Conservation (phyloP, 2,888 invertebrate species). For the Nasonia oneida region DNA sequence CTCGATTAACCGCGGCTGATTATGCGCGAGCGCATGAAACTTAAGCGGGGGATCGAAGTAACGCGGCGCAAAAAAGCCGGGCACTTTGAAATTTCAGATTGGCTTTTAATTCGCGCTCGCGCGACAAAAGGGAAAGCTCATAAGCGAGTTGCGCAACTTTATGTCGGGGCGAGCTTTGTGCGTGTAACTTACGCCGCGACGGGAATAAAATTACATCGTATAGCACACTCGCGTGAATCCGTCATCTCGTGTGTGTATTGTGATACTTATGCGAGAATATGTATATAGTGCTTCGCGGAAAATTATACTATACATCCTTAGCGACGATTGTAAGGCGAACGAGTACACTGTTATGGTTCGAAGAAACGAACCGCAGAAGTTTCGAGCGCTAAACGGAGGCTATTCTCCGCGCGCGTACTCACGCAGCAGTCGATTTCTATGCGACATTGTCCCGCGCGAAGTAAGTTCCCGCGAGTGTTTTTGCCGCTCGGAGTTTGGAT, state of each 20-base stretch:
- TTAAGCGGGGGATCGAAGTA: background rate
- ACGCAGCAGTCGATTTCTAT: background rate
- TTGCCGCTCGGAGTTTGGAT: background rate
- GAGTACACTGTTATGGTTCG: background rate
- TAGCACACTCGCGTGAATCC: background rate
- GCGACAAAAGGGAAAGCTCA: slow-evolving; percentile 1
- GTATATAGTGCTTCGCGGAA: background rate
- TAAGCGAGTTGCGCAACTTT: background rate
- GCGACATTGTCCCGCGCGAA: background rate
- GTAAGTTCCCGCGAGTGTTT: background rate
- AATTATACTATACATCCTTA: background rate
- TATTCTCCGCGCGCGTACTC: background rate
- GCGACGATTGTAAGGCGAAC: background rate
- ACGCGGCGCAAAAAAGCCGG: background rate
- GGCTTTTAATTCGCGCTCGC: background rate
- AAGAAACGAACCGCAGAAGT: background rate
- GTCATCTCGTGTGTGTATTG: too few relatives aligned
- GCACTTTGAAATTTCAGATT: background rate
- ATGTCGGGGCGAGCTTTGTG: background rate
- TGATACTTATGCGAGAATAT: too few relatives aligned
- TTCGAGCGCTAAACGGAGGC: background rate
- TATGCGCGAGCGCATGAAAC: background rate
- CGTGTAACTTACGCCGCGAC: background rate
- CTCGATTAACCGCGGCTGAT: background rate
- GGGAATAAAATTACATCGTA: background rate